Base-by-base conservation (phyloP, 2,113 vertebrate genomes). In the Phycodurus eques region DNA sequence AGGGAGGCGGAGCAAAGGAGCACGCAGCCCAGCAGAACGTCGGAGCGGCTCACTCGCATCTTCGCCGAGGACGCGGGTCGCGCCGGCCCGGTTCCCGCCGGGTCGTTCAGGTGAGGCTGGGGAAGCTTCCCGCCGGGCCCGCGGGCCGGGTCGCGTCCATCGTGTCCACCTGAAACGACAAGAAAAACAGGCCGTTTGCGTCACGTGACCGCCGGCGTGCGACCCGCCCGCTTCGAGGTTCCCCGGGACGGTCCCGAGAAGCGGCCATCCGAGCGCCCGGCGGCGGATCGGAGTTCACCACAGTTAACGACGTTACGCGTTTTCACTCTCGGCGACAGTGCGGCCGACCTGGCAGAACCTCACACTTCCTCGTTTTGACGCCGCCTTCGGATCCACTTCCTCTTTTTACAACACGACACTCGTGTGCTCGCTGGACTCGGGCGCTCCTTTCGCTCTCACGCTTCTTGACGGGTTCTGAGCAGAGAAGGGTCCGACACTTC, bases 1-100 rank as follows among this genome's bases (percentile, higher is more conserved):
- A 98, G 92, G 0, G 95, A 96, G 80, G 86, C 92, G 0, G 95
- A 95, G 73, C 96, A 96, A 81, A 98, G 89, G 61, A 93, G 93
- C 82, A 96, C 89, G 42, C 94, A 95, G 2, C 93, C 95, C 89
- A 98, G 73, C 8, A 98, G 85, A 79, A 96, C 70, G 72, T 79
- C 88, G 0, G 64, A 83, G 57, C 87, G 80, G 68, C 44, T 76
- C 70, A 60, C 79, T 78, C 90, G 87, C 90, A 91, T 91, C 5
- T 31, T 66, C 47, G 13, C 2, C 35, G 14, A 22, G 44, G 13
- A n/a, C 13, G 14, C 6, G n/a, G 7, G 6, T 27, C 22, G 14
- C 4, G 35, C 35, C 35, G 35, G 35, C 35, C 35, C 35, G 35
- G 35, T 39, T 39, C 6, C 35, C 39, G 13, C 65, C 44, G 46